phyloP scores from a whole-genome alignment of 2,113 vertebrate genomes.

The Hypocryptadius cinnamomeus region DNA sequence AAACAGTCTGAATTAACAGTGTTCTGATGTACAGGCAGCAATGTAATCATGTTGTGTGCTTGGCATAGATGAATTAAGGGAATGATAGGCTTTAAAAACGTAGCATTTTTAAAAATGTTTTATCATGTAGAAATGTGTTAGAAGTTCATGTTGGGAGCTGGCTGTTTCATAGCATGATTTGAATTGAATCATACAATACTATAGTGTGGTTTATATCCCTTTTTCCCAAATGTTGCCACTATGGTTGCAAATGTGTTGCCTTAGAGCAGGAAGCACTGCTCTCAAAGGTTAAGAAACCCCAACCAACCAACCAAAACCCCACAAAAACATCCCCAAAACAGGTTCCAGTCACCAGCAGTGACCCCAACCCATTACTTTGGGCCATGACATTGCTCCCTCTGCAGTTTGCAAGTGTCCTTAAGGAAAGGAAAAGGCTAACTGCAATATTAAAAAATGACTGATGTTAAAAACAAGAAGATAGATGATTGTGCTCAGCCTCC shows the following conservation, averaged over 20 bases:
- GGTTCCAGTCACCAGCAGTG: not conserved
- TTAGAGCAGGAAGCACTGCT: not conserved
- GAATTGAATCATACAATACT: not conserved
- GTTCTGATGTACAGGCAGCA: not conserved
- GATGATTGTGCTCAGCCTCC: not conserved
- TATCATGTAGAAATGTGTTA: not conserved
- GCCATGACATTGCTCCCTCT: not conserved
- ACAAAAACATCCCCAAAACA: not conserved
- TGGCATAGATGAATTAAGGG: not conserved
- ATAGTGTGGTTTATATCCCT: not conserved
- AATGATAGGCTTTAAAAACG: not conserved
- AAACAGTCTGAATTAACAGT: not conserved
- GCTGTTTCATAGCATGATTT: not conserved
- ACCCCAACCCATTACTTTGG: not conserved
- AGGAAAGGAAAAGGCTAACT: not conserved
- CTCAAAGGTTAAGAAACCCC: not conserved
- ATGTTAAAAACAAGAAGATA: not conserved
- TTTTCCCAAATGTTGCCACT: not conserved
- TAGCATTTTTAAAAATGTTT: not conserved
- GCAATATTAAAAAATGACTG: not conserved
- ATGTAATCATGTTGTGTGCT: not conserved
- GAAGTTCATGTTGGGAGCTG: not conserved
- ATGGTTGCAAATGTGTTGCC: not conserved
- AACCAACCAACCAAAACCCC: not conserved
- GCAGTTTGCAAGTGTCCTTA: not conserved